Evolutionary conservation across 2,113 vertebrate species (phyloP), one percentile per base, ranked within the genome.

Genomic region (Siphamia tubifer): DNA sequence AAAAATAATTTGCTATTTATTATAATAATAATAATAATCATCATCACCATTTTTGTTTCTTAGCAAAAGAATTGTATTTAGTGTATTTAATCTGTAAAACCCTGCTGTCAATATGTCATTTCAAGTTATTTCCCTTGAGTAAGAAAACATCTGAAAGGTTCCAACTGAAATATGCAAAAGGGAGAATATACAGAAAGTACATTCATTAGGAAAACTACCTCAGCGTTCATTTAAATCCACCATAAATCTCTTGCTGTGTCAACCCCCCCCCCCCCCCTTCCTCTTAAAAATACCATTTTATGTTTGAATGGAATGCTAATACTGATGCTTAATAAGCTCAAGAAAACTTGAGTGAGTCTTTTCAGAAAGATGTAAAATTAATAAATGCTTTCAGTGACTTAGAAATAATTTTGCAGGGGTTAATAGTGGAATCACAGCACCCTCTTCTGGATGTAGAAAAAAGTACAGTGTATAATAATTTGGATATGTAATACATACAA

Each of bases 361-460:
- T 35, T 45, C 28, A 35, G 21, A 64, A 43, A 21, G 12, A 68
- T 20, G 15, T 27, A 28, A 31, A 51, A 67, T 49, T 20, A 30
- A 38, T 34, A 30, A 30, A 57, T 38, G 31, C 28, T 60, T n/a
- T 44, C 6, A 61, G 47, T 44, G 5, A 31, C 61, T 34, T 34
- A 3, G 31, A 27, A n/a, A 49, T 10, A 30, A 17, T 48, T 16
- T 5, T 16, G 11, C n/a, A 21, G 6, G 6, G 19, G 10, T 62
- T 2, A 48, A 34, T 24, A 19, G 2, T 77, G 69, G 66, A 77
- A 74, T 76, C 62, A 84, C 81, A 88, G 63, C 68, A 5, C 68
- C 76, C 63, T 82, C 84, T 47, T 40, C 25, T 84, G 88, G 82
- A 64, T 24, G 0, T 6, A 64, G 0, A 23, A 20, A 43, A 32